These are phyloP conservation scores for Nephrotoma guestfalica DNA, from an alignment of 2,888 invertebrate species.

Conservation along the genomic window DNA sequence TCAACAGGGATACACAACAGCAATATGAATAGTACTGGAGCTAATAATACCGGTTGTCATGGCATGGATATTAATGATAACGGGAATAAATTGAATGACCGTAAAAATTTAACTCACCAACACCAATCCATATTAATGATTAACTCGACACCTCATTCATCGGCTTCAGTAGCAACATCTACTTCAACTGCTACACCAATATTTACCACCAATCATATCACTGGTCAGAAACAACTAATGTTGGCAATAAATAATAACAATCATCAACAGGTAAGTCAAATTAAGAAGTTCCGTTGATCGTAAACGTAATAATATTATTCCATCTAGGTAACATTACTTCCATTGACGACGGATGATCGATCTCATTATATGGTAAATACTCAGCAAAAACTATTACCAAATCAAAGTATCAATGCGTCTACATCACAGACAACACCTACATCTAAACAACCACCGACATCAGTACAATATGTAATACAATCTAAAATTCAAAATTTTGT, in stretches of 20 bases:
- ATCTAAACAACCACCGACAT: conserved; percentile 12
- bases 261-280: conserved; percentile 25
- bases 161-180: conserved; percentile 16
- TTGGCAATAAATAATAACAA: conserved; percentile 25
- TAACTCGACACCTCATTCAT: conserved; percentile 14
- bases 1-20: conserved; percentile 6
- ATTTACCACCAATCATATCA: conserved; percentile 14
- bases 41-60: conserved; percentile 8
- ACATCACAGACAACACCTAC: background rate
- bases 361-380: conserved; percentile 11
- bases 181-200: conserved; percentile 14
- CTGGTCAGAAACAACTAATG: conserved; percentile 24
- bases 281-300: background rate
- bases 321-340: conserved; percentile 15
- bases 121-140: conserved; percentile 14
- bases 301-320: background rate
- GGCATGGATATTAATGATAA: conserved; percentile 14
- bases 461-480: conserved; percentile 22
- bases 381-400: conserved; percentile 9
- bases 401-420: background rate
- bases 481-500: conserved; percentile 6
- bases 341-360: conserved; percentile 14
- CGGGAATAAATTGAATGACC: conserved; percentile 11
- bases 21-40: conserved; percentile 9
- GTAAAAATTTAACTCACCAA: conserved; percentile 9